These are phyloP conservation scores for Caenorhabditis remanei DNA, from an alignment of 1,140 invertebrate genomes.

Conservation along the genomic window DNA sequence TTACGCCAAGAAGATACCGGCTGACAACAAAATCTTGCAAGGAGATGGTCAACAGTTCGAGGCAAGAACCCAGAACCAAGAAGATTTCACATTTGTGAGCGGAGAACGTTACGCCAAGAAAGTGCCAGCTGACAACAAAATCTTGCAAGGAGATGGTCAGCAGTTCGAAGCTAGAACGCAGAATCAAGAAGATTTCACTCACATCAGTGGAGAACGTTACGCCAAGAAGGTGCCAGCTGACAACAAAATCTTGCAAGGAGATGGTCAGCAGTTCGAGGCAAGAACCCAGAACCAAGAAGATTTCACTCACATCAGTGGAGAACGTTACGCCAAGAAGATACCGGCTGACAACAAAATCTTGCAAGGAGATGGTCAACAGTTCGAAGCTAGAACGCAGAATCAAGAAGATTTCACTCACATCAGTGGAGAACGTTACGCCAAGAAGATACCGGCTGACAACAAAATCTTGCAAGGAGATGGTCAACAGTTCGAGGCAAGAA, in stretches of 20 bases:
- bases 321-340: constrained; percentile 27
- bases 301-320: constrained; percentile 38
- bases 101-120: constrained; percentile 43
- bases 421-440: constrained; percentile 44
- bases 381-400: constrained; percentile 46
- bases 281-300: constrained; percentile 58
- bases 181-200: constrained; percentile 57
- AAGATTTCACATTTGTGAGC: constrained; percentile 33
- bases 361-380: constrained; percentile 11
- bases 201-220: constrained; percentile 29
- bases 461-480: constrained; percentile 24
- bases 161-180: constrained; percentile 46
- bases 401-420: constrained; percentile 54
- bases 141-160: constrained; percentile 6
- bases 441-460: constrained; percentile 2
- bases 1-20: neutral
- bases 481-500: constrained; percentile 13
- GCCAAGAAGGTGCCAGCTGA: constrained; percentile 18
- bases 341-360: constrained; percentile 19
- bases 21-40: constrained; percentile 13
- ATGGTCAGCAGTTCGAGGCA: constrained; percentile 13
- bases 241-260: constrained; percentile 15
- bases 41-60: constrained; percentile 24
- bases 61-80: constrained; percentile 51
- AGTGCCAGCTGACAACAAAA: constrained; percentile 5